Evolutionary conservation across 2,113 vertebrate species (phyloP), one percentile per base, ranked within the genome.

Genomic region (Podocnemis expansa): DNA sequence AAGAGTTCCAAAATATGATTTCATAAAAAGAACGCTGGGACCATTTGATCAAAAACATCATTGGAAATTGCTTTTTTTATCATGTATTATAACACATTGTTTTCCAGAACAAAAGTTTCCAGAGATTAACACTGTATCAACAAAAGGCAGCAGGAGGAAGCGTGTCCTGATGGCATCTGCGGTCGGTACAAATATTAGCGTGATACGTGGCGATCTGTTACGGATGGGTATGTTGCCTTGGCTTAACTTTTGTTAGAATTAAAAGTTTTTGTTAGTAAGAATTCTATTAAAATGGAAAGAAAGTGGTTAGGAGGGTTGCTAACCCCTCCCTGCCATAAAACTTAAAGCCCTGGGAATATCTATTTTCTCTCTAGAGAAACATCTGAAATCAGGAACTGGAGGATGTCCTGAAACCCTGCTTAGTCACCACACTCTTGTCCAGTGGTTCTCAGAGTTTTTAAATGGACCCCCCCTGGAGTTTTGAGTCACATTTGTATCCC

Each of bases 81-180:
- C 81, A 93, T 78, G 22, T 93, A 21, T 25, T 90, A 5, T 83
- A 93, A 8, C 27, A 12, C 19, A 9, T 84, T 96, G 24, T 88
- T 45, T 85, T 94, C 60, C 95, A 97, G 96, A 97, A 67, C 92
- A 80, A 95, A 95, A 70, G 29, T 38, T 49, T 43, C 60, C 80
- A 17, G 94, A 96, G 76, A 94, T 82, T 55, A 95, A 58, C 63
- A 60, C 56, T 14, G 73, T 87, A 0, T 94, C 96, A 58, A 89
- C 95, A 75, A 98, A 97, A 95, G 92, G 87, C 89, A 97, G 91
- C 90, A 98, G 96, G 95, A 98, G 97, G 86, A 98, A 98, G 43
- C 97, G 95, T 80, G 97, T 98, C 84, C 90, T 98, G 34, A 98
- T 98, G 98, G 98, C 98, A 3, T 98, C 98, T 83, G 96, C 85